Base-by-base conservation (phyloP, 2,888 invertebrate species). In the Rhagonycha fulva region DNA sequence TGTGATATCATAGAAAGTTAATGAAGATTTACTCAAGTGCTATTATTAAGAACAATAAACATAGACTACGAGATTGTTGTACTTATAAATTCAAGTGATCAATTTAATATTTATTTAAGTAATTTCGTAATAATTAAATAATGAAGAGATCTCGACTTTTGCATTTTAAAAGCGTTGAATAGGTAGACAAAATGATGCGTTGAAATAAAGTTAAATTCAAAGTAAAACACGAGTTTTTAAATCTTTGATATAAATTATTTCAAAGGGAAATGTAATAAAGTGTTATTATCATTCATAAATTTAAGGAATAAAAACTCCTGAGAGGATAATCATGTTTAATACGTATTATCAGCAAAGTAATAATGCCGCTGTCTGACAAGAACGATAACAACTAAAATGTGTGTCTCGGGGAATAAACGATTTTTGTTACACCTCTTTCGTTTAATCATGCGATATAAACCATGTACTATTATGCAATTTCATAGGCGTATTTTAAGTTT, bases 251-350 rank as follows among this genome's bases (percentile, higher is more conserved):
- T 76, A 76, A 71, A 74, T 76, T 76, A n/a, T 71, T 76, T 76
- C 72, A 74, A 73, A 69, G 68, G 73, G 76, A 74, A 76, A 74
- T 71, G 76, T 74, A 74, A 76, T 74, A 71, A 76, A 74, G 73
- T 74, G 62, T 76, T 76, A 76, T 76, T 76, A 76, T 76, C 73
- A 70, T 76, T 74, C 76, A 76, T 76, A 76, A 76, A 76, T 76
- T 69, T 74, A 47, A 69, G 68, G 74, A 76, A 76, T 76, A 76
- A 76, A 76, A 76, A 76, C 71, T 71, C 74, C 71, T 74, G 74
- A 76, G 76, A 76, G 76, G 74, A 76, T 76, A 76, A 76, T 76
- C 76, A 74, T 76, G 76, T 76, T 76, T 76, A 76, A 76, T 76
- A 74, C 71, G 74, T 76, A 71, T 76, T 76, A 76, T 76, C 76